Conservation (phyloP, 1,140 invertebrate species). For the Trichoplusia ni region DNA sequence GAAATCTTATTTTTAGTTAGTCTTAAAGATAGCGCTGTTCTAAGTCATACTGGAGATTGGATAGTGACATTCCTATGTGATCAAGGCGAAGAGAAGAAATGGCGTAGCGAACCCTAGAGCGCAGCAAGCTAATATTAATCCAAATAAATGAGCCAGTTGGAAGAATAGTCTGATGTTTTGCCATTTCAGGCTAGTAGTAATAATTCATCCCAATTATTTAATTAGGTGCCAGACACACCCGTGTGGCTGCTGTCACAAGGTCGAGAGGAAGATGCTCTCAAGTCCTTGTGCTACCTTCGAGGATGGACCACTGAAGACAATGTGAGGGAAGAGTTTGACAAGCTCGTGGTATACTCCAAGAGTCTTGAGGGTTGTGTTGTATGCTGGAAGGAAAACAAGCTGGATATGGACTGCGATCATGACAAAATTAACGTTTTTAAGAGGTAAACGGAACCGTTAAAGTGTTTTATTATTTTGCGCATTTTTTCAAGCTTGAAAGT, state of each 20-base stretch:
- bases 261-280: slow-evolving; percentile 75
- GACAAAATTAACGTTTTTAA: slow-evolving; percentile 58
- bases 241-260: slow-evolving; percentile 83
- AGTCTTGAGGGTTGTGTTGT: slow-evolving; percentile 63
- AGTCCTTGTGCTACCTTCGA: slow-evolving; percentile 78
- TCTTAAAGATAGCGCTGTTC: no score
- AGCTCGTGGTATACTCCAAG: slow-evolving; percentile 64
- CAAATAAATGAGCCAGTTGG: no score
- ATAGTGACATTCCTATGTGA: no score
- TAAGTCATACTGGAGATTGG: no score
- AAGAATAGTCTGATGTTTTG: neutral
- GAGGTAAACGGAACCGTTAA: slow-evolving; percentile 42
- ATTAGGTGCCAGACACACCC: slow-evolving; percentile 85
- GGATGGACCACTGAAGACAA: slow-evolving; percentile 78
- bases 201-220: neutral
- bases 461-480: neutral
- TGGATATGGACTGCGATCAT: slow-evolving; percentile 51
- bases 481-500: neutral
- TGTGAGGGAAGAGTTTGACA: slow-evolving; percentile 76
- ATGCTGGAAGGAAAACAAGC: slow-evolving; percentile 46
- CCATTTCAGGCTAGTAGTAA: neutral
- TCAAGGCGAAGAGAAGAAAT: no score
- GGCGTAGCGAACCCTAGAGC: no score
- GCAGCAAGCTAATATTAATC: no score
- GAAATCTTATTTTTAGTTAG: no score